Evolutionary conservation across 2,888 invertebrate genomes (phyloP), one percentile per base, ranked within the genome.

Genomic region (Atethmia centrago): DNA sequence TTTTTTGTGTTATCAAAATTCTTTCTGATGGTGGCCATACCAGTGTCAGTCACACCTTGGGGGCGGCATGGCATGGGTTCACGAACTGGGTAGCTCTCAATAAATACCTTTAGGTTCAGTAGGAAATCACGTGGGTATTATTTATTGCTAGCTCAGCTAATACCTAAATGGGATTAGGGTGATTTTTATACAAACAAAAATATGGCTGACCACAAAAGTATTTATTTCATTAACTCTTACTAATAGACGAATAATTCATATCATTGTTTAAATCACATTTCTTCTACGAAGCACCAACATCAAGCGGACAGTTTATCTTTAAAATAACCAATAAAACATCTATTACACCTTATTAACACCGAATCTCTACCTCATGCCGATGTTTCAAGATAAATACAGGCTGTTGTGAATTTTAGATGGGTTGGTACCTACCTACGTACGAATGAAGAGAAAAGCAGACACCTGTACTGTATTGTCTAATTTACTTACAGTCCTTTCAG

Each of bases 261-360:
- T 80, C 47, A 81, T 71, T 59, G 69, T 83, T 83, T 72, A 76
- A 81, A 89, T 88, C 89, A 90, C 88, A 89, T 89, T 88, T 88
- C 87, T 83, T 89, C 90, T 92, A 92, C 84, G 62, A 94, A 94
- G 94, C 94, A 94, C 94, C 94, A 93, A 91, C 88, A 88, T 89
- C 83, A 91, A 92, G 89, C 89, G 89, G 92, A 93, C 90, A 89
- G 84, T 89, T 88, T 84, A 79, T 79, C 25, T 80, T 62, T 64
- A 47, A 59, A 79, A 69, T 58, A 69, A 79, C 28, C 12, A 77
- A 71, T 63, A 40, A 72, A 74, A 80, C 45, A 62, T 49, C 12
- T 47, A 73, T 56, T 36, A 55, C n/a, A 74, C 49, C n/a, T n/a
- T n/a, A n/a, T 40, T 59, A 49, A 70, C 47, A 59, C 21, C 19